Conservation (phyloP, 2,797 vertebrate genomes). For the Arrhamphus sclerolepis region DNA sequence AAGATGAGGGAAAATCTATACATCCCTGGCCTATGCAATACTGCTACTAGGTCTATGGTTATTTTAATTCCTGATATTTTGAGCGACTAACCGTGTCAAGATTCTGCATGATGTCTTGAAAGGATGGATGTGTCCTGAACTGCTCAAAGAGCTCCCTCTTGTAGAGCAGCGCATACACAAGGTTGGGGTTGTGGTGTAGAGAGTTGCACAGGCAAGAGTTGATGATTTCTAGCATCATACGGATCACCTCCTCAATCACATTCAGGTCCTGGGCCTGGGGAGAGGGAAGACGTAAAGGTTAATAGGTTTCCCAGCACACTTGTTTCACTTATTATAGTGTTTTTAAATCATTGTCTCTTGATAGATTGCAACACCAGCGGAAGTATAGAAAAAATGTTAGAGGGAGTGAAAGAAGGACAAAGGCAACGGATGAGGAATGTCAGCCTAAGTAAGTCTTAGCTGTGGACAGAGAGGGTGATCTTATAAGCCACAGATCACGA, state of each 20-base stretch:
- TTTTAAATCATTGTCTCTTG: conserved; percentile 59
- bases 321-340: conserved; percentile 64
- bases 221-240: conserved; percentile 99
- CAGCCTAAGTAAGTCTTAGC: conserved; percentile 33
- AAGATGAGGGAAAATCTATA: conserved; percentile 15
- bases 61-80: conserved; percentile 2
- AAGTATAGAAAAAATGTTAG: conserved; percentile 14
- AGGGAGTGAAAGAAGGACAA: conserved; percentile 2
- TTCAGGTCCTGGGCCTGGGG: conserved; percentile 93
- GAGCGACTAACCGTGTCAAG: conserved; percentile 88
- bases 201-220: conserved; percentile 96
- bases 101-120: conserved; percentile 99
- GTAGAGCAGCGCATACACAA: conserved; percentile 96
- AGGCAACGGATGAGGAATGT: conserved; percentile 25
- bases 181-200: conserved; percentile 96
- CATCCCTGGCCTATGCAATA: conserved; percentile 45
- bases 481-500: conserved; percentile 45
- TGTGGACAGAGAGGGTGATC: conserved; percentile 40
- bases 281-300: conserved; percentile 69
- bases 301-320: conserved; percentile 72
- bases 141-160: conserved; percentile 98
- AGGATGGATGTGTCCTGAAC: conserved; percentile 93
- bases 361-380: conserved; percentile 43
- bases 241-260: conserved; percentile 98
- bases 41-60: background rate